phyloP scores from a whole-genome alignment of 2,113 vertebrate genomes.

The Paratilapia polleni region DNA sequence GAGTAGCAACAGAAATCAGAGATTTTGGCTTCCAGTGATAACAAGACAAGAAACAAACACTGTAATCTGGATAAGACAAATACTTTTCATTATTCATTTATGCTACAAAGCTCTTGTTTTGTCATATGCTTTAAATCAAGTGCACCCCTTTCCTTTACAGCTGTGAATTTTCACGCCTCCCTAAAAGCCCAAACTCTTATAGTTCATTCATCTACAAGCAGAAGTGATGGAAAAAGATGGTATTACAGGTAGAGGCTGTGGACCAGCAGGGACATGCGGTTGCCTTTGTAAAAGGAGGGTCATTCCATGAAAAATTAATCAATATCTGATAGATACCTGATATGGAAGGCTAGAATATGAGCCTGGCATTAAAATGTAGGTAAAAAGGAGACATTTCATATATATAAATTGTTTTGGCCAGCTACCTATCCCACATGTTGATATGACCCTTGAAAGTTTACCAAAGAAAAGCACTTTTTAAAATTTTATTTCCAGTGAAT shows the following conservation, averaged over 20 bases:
- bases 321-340: background rate
- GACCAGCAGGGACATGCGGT: too few relatives aligned
- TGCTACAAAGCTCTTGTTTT: background rate
- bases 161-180: background rate
- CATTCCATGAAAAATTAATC: too few relatives aligned
- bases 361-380: background rate
- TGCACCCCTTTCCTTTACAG: too few relatives aligned
- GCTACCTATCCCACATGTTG: background rate
- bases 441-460: background rate
- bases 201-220: background rate
- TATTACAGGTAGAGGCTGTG: too few relatives aligned
- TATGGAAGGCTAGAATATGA: background rate
- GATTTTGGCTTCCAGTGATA: too few relatives aligned
- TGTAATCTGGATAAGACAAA: background rate
- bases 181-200: background rate
- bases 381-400: background rate
- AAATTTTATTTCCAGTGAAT: fast-evolving
- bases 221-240: background rate
- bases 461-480: background rate
- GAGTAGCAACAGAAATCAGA: background rate
- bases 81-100: background rate
- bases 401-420: background rate
- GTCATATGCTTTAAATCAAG: background rate
- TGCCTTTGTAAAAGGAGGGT: too few relatives aligned
- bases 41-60: background rate